phyloP scores from a whole-genome alignment of 2,113 vertebrate species.

The Prionailurus viverrinus region DNA sequence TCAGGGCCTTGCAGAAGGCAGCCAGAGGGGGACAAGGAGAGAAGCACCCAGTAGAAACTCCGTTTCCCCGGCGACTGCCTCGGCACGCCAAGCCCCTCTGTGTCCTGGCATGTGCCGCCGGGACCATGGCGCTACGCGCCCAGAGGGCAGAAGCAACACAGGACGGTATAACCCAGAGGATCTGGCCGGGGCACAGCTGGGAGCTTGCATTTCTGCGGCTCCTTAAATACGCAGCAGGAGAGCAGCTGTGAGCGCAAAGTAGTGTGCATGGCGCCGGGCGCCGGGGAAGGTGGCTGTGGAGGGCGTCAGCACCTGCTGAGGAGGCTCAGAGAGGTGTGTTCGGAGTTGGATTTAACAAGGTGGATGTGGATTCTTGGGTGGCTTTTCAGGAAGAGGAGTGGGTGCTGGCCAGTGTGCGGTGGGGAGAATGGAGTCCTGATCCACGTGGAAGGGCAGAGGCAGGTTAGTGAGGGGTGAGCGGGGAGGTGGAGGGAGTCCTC shows the following conservation, averaged over 20 bases:
- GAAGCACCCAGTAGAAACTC: background rate
- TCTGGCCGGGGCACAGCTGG: background rate
- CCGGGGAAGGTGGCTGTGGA: too few relatives aligned
- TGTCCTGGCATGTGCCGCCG: background rate
- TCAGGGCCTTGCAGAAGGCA: background rate
- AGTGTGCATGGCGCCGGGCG: background rate
- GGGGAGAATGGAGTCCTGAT: background rate
- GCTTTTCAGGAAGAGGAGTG: background rate
- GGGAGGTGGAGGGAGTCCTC: background rate
- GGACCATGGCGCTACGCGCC: background rate
- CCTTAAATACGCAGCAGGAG: background rate
- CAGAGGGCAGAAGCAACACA: background rate
- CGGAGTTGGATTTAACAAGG: too few relatives aligned
- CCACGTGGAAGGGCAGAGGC: rapidly evolving
- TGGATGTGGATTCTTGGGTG: background rate
- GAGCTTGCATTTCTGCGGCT: too few relatives aligned
- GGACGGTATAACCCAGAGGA: background rate
- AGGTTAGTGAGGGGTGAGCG: background rate
- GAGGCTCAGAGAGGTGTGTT: background rate
- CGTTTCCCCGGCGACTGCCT: background rate
- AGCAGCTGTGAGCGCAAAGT: background rate
- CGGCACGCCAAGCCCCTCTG: background rate
- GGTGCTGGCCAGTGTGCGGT: too few relatives aligned
- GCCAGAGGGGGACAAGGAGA: background rate
- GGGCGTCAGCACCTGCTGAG: background rate